phyloP scores from a whole-genome alignment of 92 coral and sea anemone genomes.

The Virgularia gustaviana region DNA sequence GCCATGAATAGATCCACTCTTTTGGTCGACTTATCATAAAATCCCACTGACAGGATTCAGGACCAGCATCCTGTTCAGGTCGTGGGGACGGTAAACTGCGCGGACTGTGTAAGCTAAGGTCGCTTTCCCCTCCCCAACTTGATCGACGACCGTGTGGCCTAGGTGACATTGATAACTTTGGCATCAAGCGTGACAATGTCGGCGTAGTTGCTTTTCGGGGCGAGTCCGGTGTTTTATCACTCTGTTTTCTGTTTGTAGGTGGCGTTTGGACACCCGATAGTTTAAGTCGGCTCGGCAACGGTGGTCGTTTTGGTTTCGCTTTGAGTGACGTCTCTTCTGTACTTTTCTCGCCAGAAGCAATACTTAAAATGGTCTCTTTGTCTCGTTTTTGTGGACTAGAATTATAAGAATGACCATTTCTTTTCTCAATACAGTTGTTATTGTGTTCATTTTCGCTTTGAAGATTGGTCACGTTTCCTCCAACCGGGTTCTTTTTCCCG shows the following conservation, averaged over 20 bases:
- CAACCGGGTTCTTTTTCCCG: too few relatives aligned
- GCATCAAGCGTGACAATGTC: constrained; percentile 6
- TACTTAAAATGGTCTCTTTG: neutral
- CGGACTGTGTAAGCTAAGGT: constrained; percentile 17
- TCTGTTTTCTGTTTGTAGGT: neutral
- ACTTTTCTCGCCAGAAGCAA: neutral
- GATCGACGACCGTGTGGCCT: constrained; percentile 37
- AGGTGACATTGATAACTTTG: constrained; percentile 22
- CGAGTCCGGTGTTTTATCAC: constrained; percentile 24
- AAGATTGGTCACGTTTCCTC: too few relatives aligned
- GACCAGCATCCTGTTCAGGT: constrained; percentile 33
- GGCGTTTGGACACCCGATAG: neutral
- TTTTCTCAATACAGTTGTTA: too few relatives aligned
- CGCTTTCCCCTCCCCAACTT: constrained; percentile 27
- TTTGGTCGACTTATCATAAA: constrained; percentile 73
- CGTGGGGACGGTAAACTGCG: constrained; percentile 12
- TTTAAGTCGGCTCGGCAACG: neutral
- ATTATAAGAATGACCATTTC: too few relatives aligned
- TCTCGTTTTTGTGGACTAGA: neutral
- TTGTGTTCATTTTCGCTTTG: too few relatives aligned
- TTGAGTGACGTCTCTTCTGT: neutral
- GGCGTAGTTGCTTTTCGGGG: constrained; percentile 13
- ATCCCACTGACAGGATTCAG: constrained; percentile 82
- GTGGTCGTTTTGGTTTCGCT: constrained; percentile 28
- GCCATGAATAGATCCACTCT: constrained; percentile 98